phyloP scores from a whole-genome alignment of 1,140 invertebrate species.

The Drosophila orena region DNA sequence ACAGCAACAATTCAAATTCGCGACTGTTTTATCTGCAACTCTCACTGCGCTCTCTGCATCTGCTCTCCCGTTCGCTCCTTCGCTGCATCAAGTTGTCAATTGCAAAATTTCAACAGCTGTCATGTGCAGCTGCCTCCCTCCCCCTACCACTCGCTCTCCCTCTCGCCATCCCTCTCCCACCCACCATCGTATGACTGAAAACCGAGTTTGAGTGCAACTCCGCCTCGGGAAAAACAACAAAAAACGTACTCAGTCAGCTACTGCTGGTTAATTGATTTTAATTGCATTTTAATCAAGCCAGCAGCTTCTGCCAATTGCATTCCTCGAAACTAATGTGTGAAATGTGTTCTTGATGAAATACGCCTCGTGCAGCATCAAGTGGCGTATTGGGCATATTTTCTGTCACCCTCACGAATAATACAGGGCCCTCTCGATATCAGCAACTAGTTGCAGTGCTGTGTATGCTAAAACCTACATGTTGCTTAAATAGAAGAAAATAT shows the following conservation, averaged over 20 bases:
- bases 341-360: constrained; percentile 65
- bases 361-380: not conserved
- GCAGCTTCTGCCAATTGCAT: constrained; percentile 56
- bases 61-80: constrained; percentile 7
- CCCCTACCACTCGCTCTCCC: not conserved
- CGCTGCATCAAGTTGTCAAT: constrained; percentile 27
- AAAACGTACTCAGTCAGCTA: constrained; percentile 2
- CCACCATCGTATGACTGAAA: not conserved
- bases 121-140: constrained; percentile 29
- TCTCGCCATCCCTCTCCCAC: not conserved
- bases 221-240: constrained; percentile 15
- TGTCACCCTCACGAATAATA: not conserved
- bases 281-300: constrained; percentile 70
- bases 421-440: not conserved
- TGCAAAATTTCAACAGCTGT: constrained; percentile 65
- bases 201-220: constrained; percentile 38
- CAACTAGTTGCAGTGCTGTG: not conserved
- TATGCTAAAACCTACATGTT: too few species aligned
- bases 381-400: not conserved
- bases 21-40: constrained; percentile 67
- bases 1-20: constrained; percentile 41
- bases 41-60: constrained; percentile 53
- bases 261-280: constrained; percentile 75
- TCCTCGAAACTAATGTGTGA: constrained; percentile 25
- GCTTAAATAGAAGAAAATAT: too few species aligned